Percentiles rank a stretch among this genome's conserved stretches.
These are phyloP conservation scores for Gymnosoma rotundatum DNA, from an alignment of 2,888 invertebrate species.

Conservation along the genomic window DNA sequence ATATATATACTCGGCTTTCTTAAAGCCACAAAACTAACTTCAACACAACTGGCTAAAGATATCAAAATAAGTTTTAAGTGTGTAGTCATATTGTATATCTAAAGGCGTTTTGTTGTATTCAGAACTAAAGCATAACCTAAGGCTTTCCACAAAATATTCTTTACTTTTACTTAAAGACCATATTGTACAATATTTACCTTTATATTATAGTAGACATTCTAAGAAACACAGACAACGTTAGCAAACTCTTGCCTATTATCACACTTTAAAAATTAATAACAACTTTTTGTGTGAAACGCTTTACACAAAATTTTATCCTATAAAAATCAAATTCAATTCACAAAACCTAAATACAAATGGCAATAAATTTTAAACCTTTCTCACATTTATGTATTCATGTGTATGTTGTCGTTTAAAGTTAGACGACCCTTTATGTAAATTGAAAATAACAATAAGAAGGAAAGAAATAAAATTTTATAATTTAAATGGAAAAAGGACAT, in stretches of 20 bases:
- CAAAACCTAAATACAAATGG: constrained; percentile 64
- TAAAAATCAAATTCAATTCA: constrained; percentile 69
- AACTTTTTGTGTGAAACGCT: constrained; percentile 27
- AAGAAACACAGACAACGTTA: background rate
- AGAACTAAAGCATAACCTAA: constrained; percentile 38
- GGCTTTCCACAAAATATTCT: constrained; percentile 15
- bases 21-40: background rate
- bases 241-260: constrained; percentile 46
- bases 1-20: background rate
- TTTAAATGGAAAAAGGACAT: constrained; percentile 70
- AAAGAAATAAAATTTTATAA: constrained; percentile 41
- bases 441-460: constrained; percentile 34
- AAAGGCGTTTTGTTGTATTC: constrained; percentile 11
- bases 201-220: background rate
- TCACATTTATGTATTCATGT: background rate
- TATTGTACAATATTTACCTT: constrained; percentile 2
- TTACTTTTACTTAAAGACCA: constrained; percentile 1
- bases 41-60: background rate
- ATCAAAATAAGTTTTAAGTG: background rate
- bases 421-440: constrained; percentile 55
- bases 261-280: constrained; percentile 68
- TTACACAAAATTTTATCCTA: constrained; percentile 42
- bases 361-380: constrained; percentile 60
- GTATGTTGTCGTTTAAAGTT: constrained; percentile 36
- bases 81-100: background rate